Conservation (phyloP, 2,797 vertebrate genomes). For the Pangasius krempfi region DNA sequence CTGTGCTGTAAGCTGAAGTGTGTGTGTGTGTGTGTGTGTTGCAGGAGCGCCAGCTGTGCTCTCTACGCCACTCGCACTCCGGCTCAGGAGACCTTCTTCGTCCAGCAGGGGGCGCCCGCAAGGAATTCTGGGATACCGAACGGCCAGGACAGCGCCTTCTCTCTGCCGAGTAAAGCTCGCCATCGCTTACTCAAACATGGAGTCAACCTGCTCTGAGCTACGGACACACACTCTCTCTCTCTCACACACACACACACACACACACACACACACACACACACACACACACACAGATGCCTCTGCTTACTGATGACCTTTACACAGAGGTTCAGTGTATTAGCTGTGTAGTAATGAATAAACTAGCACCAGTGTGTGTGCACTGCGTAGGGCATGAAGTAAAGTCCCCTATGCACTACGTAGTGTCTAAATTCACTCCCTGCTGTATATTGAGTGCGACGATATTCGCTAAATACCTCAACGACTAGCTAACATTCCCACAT, state of each 20-base stretch:
- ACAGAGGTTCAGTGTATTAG: not conserved
- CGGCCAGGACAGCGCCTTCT: conserved; percentile 87
- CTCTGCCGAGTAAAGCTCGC: conserved; percentile 83
- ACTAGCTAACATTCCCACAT: not conserved
- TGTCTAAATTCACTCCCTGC: not conserved
- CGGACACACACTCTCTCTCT: conserved; percentile 16
- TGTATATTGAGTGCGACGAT: not conserved
- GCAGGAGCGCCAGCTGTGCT: conserved; percentile 82
- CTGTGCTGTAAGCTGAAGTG: not conserved
- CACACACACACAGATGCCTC: not conserved
- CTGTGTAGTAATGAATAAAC: not conserved
- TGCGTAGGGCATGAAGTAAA: not conserved
- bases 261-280: conserved; percentile 2
- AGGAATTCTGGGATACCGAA: conserved; percentile 90
- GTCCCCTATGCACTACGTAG: not conserved
- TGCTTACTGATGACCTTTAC: not conserved
- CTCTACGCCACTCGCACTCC: conserved; percentile 83
- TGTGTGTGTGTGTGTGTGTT: conserved; percentile 40
- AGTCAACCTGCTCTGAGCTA: conserved; percentile 85
- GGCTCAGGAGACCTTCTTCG: conserved; percentile 91
- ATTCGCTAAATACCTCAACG: not conserved
- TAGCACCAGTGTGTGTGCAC: not conserved
- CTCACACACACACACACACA: not conserved
- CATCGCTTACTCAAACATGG: conserved; percentile 93
- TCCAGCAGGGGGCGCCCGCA: conserved; percentile 75